A percentile compares a stretch with the other conserved stretches of the same genome.
phyloP scores from a whole-genome alignment of 1,140 invertebrate species.

The Polypedilum pembai region DNA sequence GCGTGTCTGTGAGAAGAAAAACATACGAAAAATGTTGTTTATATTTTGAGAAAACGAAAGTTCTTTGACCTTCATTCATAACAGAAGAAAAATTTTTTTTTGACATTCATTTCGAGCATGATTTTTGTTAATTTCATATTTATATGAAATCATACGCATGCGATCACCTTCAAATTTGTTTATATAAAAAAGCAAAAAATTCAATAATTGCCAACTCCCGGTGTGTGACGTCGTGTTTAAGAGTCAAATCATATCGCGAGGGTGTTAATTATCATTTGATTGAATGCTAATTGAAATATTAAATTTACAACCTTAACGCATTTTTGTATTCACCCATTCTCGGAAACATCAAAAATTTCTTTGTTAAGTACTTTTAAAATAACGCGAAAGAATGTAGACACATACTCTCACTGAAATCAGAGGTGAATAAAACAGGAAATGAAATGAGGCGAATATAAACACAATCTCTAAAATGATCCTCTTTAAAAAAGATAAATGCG shows the following conservation, averaged over 20 bases:
- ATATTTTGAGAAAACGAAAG: not conserved
- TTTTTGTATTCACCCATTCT: not conserved
- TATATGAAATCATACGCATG: not conserved
- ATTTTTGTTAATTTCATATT: not conserved
- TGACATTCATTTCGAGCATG: slow-evolving; percentile 11
- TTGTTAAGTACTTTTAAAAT: not conserved
- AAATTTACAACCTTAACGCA: slow-evolving; percentile 6
- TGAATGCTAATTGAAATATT: not conserved
- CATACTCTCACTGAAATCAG: too few species aligned
- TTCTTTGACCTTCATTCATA: not conserved
- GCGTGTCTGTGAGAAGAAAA: not conserved
- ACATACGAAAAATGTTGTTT: not conserved
- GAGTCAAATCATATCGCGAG: not conserved
- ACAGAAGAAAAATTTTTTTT: not conserved
- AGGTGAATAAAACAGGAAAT: too few species aligned
- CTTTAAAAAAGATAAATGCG: too few species aligned
- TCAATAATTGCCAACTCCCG: not conserved
- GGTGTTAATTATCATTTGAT: not conserved
- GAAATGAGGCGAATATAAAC: too few species aligned
- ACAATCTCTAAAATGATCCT: too few species aligned
- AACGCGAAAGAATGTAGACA: too few species aligned
- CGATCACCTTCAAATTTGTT: not conserved
- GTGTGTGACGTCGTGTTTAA: not conserved
- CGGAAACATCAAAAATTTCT: not conserved
- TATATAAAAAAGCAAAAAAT: not conserved